Percentiles rank a stretch among this genome's conserved stretches.
Conservation (phyloP, 2,888 invertebrate genomes). For the Hipparchia sbordonii region DNA sequence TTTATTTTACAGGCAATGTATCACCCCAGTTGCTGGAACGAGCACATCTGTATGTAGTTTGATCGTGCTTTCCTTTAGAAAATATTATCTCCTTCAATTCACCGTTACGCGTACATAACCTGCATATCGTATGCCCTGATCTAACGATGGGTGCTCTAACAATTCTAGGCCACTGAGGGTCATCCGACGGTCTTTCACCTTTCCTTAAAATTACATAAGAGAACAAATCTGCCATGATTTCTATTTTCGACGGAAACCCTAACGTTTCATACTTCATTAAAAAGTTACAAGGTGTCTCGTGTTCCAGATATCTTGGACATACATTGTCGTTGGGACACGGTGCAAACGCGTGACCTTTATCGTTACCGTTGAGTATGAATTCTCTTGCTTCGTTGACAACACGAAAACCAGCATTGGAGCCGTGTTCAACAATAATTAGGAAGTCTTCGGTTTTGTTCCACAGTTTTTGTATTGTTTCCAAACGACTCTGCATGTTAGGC, state of each 20-base stretch:
- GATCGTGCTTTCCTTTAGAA: constrained; percentile 88
- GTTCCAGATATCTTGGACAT: constrained; percentile 88
- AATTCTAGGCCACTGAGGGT: constrained; percentile 90
- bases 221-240: constrained; percentile 83
- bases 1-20: constrained; percentile 85
- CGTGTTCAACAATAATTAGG: constrained; percentile 92
- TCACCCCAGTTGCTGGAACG: constrained; percentile 91
- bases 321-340: constrained; percentile 85
- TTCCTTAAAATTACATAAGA: constrained; percentile 92
- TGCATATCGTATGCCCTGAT: constrained; percentile 89
- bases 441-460: constrained; percentile 94
- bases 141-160: constrained; percentile 87
- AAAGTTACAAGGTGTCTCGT: constrained; percentile 91
- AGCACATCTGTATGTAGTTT: constrained; percentile 89
- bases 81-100: constrained; percentile 89
- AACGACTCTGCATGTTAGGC: constrained; percentile 84
- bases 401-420: constrained; percentile 90
- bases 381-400: constrained; percentile 93
- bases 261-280: constrained; percentile 84
- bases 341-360: constrained; percentile 86
- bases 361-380: constrained; percentile 85
- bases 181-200: constrained; percentile 80
- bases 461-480: constrained; percentile 88
- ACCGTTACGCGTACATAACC: constrained; percentile 89
- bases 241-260: constrained; percentile 71